Evolutionary conservation across 1,140 invertebrate species (phyloP).

Genomic region (Streblospio benedicti): DNA sequence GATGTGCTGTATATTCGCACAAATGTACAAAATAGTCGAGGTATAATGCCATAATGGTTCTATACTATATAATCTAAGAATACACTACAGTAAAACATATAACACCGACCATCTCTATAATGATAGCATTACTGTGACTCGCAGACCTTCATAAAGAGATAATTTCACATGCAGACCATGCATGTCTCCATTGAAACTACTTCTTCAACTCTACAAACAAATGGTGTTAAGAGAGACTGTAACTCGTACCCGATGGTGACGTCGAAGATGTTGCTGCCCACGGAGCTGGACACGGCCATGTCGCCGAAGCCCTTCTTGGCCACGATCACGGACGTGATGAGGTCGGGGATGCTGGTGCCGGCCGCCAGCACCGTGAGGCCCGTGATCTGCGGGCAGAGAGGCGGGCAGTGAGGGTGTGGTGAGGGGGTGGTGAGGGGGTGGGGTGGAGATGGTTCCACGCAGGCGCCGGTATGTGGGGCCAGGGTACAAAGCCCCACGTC

Average conservation of each 20-base stretch:
- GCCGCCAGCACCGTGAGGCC: conserved; percentile 50
- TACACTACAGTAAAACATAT: background rate
- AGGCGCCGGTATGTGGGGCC: no score
- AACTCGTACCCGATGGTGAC: conserved; percentile 41
- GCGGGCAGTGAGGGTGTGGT: background rate
- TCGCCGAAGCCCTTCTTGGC: conserved; percentile 48
- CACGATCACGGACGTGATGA: conserved; percentile 51
- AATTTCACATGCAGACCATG: no score
- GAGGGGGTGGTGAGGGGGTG: no score
- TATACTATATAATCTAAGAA: no score
- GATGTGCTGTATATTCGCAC: background rate
- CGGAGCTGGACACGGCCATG: conserved; percentile 47
- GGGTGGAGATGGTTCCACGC: no score
- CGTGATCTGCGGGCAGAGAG: conserved; percentile 46
- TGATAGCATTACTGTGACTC: background rate
- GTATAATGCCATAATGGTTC: no score
- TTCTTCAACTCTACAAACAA: background rate
- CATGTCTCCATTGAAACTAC: no score
- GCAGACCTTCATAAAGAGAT: no score
- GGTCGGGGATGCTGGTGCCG: conserved; percentile 51
- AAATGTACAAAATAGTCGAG: background rate
- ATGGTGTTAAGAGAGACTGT: background rate
- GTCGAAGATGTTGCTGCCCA: conserved; percentile 47
- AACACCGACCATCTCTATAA: background rate
- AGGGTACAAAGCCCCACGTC: no score